phyloP scores from a whole-genome alignment of 1,140 invertebrate genomes.

The Aphaenogaster rudis region DNA sequence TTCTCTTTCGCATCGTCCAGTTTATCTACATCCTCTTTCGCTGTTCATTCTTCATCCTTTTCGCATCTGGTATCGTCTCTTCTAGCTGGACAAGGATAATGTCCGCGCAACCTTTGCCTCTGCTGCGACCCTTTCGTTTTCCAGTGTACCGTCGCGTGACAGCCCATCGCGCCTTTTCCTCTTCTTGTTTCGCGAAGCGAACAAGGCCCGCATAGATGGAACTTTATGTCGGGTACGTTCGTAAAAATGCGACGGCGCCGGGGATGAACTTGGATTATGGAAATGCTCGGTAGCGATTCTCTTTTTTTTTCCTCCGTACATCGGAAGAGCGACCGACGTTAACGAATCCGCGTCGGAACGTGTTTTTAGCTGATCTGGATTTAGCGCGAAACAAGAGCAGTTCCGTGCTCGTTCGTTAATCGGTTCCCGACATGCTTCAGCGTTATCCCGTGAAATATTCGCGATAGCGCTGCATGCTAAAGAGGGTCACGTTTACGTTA shows the following conservation, averaged over 20 bases:
- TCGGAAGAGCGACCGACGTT: neutral
- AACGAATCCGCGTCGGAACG: constrained; percentile 42
- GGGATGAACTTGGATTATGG: constrained; percentile 67
- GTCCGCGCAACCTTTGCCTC: constrained; percentile 73
- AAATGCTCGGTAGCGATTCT: constrained; percentile 22
- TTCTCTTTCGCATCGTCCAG: constrained; percentile 22
- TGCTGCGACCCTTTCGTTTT: constrained; percentile 41
- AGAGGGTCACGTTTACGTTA: constrained; percentile 39
- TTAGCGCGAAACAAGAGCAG: constrained; percentile 45
- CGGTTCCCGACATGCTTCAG: constrained; percentile 22
- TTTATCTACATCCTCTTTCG: constrained; percentile 47
- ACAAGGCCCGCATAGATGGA: constrained; percentile 53
- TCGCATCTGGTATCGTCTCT: neutral
- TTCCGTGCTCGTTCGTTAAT: constrained; percentile 39
- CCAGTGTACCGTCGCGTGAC: constrained; percentile 52
- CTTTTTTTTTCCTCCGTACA: constrained; percentile 14
- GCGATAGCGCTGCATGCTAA: constrained; percentile 11
- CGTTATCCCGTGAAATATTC: constrained; percentile 51
- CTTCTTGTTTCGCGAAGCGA: constrained; percentile 65
- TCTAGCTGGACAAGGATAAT: constrained; percentile 68
- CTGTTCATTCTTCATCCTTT: neutral
- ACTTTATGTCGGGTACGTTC: constrained; percentile 59
- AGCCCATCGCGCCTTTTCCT: constrained; percentile 51
- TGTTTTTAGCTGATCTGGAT: constrained; percentile 51
- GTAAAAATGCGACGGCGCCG: constrained; percentile 62